Percentiles rank a stretch among this genome's conserved stretches.
phyloP scores from a whole-genome alignment of 2,888 invertebrate genomes.

The Helleia helle region DNA sequence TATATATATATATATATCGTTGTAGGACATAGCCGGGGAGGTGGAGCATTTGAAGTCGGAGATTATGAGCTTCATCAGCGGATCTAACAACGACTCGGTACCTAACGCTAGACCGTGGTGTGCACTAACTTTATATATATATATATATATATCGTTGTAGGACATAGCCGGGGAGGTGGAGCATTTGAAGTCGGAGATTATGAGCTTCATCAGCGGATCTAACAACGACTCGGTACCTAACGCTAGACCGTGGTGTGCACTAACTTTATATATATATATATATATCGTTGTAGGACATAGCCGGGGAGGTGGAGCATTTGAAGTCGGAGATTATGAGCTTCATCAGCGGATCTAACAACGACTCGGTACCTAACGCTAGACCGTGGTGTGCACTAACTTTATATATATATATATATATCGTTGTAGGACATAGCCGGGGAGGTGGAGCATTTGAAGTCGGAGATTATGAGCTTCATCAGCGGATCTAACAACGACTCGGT shows the following conservation, averaged over 20 bases:
- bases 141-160: slow-evolving; percentile 45
- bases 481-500: slow-evolving; percentile 63
- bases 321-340: slow-evolving; percentile 56
- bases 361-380: slow-evolving; percentile 44
- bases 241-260: background rate
- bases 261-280: background rate
- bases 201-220: slow-evolving; percentile 48
- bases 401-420: background rate
- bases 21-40: slow-evolving; percentile 51
- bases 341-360: slow-evolving; percentile 52
- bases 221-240: slow-evolving; percentile 59
- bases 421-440: slow-evolving; percentile 53
- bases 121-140: background rate
- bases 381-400: background rate
- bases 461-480: slow-evolving; percentile 53
- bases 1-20: slow-evolving; percentile 18
- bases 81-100: slow-evolving; percentile 64
- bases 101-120: background rate
- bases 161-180: slow-evolving; percentile 54
- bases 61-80: slow-evolving; percentile 51
- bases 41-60: slow-evolving; percentile 55
- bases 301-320: slow-evolving; percentile 48
- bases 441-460: slow-evolving; percentile 52
- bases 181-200: slow-evolving; percentile 51
- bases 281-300: slow-evolving; percentile 48